Conservation (phyloP, 2,888 invertebrate species). For the Cinara cedri region DNA sequence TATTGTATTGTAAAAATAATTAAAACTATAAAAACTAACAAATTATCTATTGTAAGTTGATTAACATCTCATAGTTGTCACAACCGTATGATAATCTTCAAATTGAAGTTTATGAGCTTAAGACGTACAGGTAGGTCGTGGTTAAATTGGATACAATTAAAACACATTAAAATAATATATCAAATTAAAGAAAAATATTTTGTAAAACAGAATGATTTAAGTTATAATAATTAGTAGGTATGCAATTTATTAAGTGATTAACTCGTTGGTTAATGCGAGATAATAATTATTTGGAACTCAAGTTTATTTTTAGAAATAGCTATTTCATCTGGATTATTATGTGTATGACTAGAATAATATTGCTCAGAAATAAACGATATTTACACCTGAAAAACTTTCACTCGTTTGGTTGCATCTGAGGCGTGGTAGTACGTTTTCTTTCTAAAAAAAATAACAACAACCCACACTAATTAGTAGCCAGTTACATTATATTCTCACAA, state of each 20-base stretch:
- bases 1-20: too few species aligned
- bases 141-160: too few species aligned
- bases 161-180: too few species aligned
- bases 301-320: constrained; percentile 12
- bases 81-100: too few species aligned
- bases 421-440: constrained; percentile 51
- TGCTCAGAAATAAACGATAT: constrained; percentile 44
- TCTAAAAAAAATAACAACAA: constrained; percentile 49
- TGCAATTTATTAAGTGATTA: neutral
- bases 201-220: neutral
- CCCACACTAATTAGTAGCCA: constrained; percentile 51
- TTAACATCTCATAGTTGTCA: too few species aligned
- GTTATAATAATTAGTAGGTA: neutral
- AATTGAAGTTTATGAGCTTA: too few species aligned
- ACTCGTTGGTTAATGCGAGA: too few species aligned
- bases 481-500: constrained; percentile 35
- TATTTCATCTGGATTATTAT: constrained; percentile 19
- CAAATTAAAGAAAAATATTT: too few species aligned
- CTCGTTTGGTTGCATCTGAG: constrained; percentile 41
- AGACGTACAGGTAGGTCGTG: too few species aligned
- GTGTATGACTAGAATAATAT: constrained; percentile 19
- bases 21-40: too few species aligned
- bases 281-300: neutral
- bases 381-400: constrained; percentile 55
- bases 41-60: too few species aligned